Base-by-base conservation (phyloP, 2,113 vertebrate species). In the Phalacrocorax pelagicus region DNA sequence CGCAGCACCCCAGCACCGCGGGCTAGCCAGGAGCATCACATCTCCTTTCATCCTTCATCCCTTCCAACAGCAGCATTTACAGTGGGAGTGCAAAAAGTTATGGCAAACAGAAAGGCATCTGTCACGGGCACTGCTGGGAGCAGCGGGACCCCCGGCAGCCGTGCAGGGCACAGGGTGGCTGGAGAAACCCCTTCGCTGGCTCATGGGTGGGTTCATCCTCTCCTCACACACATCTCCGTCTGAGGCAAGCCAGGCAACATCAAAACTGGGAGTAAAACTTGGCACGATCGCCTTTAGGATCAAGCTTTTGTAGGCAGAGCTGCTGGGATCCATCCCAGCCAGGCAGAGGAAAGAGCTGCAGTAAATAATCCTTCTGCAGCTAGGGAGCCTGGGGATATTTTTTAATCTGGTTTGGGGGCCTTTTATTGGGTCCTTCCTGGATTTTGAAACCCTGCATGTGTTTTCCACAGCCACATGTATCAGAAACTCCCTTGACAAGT, bases 211-310 rank as follows among this genome's bases (percentile, higher is more conserved):
- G n/a, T 40, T 65, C n/a, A 3, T 30, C n/a, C 61, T 66, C 51
- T 66, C 27, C 42, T 6, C 59, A 38, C 5, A 1, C 17, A 4
- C 24, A 19, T 22, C 30, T 12, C 19, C 2, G 3, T 6, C 18
- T 1, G 0, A 1, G 0, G 38, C 38, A 57, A 88, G 40, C 26
- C 1, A 3, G 58, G 40, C 0, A 0, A 24, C 29, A 30, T 15
- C 42, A 42, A 63, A 19, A 55, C 40, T 6, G 19, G 73, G 74
- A 38, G 11, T 22, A 44, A 70, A 47, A 36, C 54, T 40, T 14
- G 16, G 26, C 0, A 4, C 32, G 5, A 23, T 4, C 63, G 44
- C 55, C 26, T 62, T 18, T 38, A 26, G 55, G 47, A 26, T 54
- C 17, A 55, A 5, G 22, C 18, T 21, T 62, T 34, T 19, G 74